These are phyloP conservation scores for Rhynchonema sp. DNA, from an alignment of 2,888 invertebrate genomes.

Conservation along the genomic window DNA sequence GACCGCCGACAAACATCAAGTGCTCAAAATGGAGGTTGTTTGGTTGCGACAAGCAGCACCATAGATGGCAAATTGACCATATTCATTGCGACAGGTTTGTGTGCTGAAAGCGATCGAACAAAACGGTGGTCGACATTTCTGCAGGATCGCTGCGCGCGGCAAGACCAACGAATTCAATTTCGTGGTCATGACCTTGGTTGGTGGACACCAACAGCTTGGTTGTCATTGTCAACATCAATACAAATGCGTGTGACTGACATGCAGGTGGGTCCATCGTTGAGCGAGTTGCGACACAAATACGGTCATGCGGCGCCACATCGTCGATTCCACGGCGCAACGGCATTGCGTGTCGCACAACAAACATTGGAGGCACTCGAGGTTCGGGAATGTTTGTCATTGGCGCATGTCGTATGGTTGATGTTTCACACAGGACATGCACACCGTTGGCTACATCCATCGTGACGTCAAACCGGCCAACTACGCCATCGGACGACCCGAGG, in stretches of 20 bases:
- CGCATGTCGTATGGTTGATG: no score
- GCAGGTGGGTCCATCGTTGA: neutral
- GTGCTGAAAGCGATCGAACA: neutral
- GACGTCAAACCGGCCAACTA: slow-evolving; percentile 14
- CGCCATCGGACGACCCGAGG: neutral
- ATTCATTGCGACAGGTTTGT: no score
- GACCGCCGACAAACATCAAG: no score
- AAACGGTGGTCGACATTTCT: neutral
- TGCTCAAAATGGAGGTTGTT: no score
- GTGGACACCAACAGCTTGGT: neutral
- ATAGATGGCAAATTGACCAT: no score
- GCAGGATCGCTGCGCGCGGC: neutral
- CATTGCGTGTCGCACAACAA: neutral
- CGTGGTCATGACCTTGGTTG: neutral
- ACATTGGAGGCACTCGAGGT: neutral
- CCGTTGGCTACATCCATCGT: neutral
- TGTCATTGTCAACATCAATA: neutral
- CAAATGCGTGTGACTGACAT: neutral
- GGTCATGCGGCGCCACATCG: neutral
- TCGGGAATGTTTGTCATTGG: no score
- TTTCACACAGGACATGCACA: neutral
- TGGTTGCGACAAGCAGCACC: no score
- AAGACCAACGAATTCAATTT: neutral
- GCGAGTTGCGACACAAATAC: neutral
- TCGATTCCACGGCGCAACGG: neutral